A percentile compares a stretch with the other conserved stretches of the same genome.
Conservation (phyloP, 2,888 invertebrate species). For the Lottia scabra region DNA sequence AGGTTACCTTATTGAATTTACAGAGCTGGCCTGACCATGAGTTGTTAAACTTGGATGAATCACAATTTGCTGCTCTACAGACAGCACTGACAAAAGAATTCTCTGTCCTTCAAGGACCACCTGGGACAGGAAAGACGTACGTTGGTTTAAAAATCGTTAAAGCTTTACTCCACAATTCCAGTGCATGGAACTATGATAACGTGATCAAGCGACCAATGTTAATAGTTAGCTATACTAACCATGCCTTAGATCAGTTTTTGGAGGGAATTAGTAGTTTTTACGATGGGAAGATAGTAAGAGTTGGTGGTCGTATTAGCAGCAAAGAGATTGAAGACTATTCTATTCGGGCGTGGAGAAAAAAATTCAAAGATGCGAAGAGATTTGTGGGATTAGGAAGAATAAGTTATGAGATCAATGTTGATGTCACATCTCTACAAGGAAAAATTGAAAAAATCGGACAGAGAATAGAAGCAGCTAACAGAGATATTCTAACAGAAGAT, state of each 20-base stretch:
- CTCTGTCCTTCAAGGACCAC: slow-evolving; percentile 75
- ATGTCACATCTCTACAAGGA: background rate
- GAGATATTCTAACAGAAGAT: slow-evolving; percentile 29
- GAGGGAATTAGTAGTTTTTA: slow-evolving; percentile 61
- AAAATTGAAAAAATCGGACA: background rate
- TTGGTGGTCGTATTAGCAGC: slow-evolving; percentile 59
- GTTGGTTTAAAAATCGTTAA: slow-evolving; percentile 81
- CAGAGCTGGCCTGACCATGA: slow-evolving; percentile 49
- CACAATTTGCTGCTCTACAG: slow-evolving; percentile 58
- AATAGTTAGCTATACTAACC: slow-evolving; percentile 68
- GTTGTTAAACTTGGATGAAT: slow-evolving; percentile 56
- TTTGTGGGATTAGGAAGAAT: background rate
- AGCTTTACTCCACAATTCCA: slow-evolving; percentile 75
- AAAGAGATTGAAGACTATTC: slow-evolving; percentile 41
- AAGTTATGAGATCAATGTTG: background rate
- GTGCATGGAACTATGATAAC: slow-evolving; percentile 64
- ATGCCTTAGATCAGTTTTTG: slow-evolving; percentile 68
- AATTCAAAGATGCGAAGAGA: background rate
- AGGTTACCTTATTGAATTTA: slow-evolving; percentile 9
- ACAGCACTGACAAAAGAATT: slow-evolving; percentile 61
- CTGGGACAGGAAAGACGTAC: slow-evolving; percentile 88
- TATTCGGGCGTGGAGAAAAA: background rate
- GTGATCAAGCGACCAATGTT: slow-evolving; percentile 52
- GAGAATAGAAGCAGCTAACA: slow-evolving; percentile 14
- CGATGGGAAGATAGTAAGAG: slow-evolving; percentile 51